phyloP scores from a whole-genome alignment of 2,888 invertebrate genomes.

The Liopterus haemorrhoidalis region DNA sequence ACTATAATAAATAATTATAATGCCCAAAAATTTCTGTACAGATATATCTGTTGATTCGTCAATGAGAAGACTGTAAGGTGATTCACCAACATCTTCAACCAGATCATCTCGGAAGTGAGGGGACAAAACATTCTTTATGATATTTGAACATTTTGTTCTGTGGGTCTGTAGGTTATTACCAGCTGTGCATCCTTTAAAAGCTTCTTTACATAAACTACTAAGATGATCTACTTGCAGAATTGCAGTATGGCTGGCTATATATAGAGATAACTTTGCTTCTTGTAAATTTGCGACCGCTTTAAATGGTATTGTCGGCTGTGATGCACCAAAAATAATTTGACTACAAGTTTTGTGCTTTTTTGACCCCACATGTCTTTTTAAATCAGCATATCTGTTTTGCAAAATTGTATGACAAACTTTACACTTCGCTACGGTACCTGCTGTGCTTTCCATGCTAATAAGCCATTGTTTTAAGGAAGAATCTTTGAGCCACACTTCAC shows the following conservation, averaged over 20 bases:
- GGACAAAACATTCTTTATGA: slow-evolving; percentile 29
- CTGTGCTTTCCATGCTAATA: slow-evolving; percentile 4
- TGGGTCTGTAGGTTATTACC: slow-evolving; percentile 31
- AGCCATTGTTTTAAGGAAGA: slow-evolving; percentile 12
- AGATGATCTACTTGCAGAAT: slow-evolving; percentile 18
- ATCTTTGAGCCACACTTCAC: no score
- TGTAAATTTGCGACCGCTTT: neutral
- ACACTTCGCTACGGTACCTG: slow-evolving; percentile 14
- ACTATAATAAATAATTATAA: slow-evolving; percentile 28
- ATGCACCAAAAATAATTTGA: slow-evolving; percentile 1
- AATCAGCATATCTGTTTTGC: slow-evolving; percentile 2
- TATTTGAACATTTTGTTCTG: slow-evolving; percentile 29
- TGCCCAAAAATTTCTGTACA: slow-evolving; percentile 28
- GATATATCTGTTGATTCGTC: slow-evolving; percentile 35
- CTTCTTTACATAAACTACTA: slow-evolving; percentile 16
- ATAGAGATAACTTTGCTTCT: slow-evolving; percentile 15
- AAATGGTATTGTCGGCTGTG: slow-evolving; percentile 10
- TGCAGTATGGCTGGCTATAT: slow-evolving; percentile 17
- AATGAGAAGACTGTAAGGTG: slow-evolving; percentile 30
- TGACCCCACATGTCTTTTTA: slow-evolving; percentile 13
- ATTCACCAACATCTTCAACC: slow-evolving; percentile 29
- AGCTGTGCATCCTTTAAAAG: slow-evolving; percentile 25
- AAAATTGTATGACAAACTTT: slow-evolving; percentile 14
- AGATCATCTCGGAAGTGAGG: slow-evolving; percentile 26
- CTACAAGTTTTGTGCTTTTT: slow-evolving; percentile 15